Base-by-base conservation (phyloP, 2,113 vertebrate species). In the Antennarius striatus region DNA sequence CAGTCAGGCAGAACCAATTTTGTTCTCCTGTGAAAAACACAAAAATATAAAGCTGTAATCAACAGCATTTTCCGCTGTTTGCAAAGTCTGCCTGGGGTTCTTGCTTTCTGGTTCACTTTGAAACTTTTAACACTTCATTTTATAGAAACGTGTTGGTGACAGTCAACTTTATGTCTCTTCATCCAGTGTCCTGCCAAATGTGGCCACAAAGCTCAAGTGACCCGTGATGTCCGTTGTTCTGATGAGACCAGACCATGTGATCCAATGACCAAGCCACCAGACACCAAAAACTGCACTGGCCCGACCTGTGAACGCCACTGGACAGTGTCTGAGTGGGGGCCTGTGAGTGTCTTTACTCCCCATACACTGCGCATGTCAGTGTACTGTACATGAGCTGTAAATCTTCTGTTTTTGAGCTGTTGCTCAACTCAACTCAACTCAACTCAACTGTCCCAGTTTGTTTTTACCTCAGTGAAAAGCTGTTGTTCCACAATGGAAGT, bases 311-410 rank as follows among this genome's bases (percentile, higher is more conserved):
- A 98, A 79, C 94, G 96, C 12, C 96, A 96, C 30, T 99, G 97
- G 97, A 98, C 96, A 0, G 93, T 95, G 53, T 99, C 96, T 0
- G 96, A 98, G 83, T 99, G 97, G 97, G 97, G 96, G 14, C 96
- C 96, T 57, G 97, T 99, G 91, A 96, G 95, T 81, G 39, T 39
- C 9, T 51, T 3, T 11, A 40, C 7, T 5, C 17, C 16, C 2
- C 32, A 9, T 4, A n/a, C 12, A 9, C 4, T 10, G 0, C 30
- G 39, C 43, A 46, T 16, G 17, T 9, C 46, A 17, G 10, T 10
- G 3, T 46, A 5, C 43, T 10, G 3, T 46, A 5, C 43, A 36
- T 46, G 30, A 49, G n/a, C 22, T 45, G 48, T 13, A 42, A 6
- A 47, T n/a, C 3, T 45, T 36, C 32, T 36, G 7, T 36, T 36